Conservation (phyloP, 2,113 vertebrate genomes). For the Syngnathus typhle region DNA sequence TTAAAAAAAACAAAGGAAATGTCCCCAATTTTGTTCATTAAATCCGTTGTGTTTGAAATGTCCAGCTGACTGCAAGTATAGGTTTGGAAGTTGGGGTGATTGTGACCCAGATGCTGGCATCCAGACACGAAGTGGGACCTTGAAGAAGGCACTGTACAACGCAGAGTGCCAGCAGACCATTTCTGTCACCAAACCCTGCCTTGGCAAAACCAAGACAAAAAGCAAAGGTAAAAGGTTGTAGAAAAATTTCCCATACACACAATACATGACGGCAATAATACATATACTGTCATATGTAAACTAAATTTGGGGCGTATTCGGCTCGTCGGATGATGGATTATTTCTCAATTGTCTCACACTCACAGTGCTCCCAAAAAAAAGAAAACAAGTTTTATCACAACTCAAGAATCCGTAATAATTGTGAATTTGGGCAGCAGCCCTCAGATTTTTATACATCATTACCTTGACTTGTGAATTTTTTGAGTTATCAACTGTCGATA, state of each 20-base stretch:
- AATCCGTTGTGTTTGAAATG: background rate
- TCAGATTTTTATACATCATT: no score
- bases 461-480: background rate
- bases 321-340: no score
- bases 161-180: constrained; percentile 81
- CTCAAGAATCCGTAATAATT: no score
- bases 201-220: constrained; percentile 78
- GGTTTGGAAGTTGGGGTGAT: constrained; percentile 82
- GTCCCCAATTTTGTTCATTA: background rate
- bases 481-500: background rate
- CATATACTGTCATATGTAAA: no score
- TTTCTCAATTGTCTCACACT: background rate
- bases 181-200: constrained; percentile 79
- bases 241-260: background rate
- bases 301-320: no score
- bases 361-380: background rate
- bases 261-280: background rate
- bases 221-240: constrained; percentile 69
- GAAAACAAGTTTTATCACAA: no score
- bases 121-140: constrained; percentile 74
- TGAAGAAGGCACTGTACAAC: constrained; percentile 82
- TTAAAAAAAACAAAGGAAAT: background rate
- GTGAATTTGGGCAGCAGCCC: no score
- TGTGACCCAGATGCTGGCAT: constrained; percentile 74
- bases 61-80: constrained; percentile 88